Evolutionary conservation across 1,140 invertebrate genomes (phyloP).

Genomic region (Neodiprion pinetum): DNA sequence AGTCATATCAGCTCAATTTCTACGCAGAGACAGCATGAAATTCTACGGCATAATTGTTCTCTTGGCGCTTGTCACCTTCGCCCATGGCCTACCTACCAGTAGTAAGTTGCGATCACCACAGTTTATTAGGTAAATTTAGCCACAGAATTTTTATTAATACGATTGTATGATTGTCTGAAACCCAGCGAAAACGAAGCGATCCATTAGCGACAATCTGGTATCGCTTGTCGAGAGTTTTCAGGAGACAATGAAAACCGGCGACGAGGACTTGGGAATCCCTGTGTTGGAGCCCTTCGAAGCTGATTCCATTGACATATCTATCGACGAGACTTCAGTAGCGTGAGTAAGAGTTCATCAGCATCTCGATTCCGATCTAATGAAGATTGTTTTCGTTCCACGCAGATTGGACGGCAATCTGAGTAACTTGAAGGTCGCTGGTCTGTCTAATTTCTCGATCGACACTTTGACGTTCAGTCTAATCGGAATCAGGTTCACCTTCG

Average conservation of each 20-base stretch:
- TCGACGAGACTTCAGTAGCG: constrained; percentile 12
- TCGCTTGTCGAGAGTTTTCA: constrained; percentile 24
- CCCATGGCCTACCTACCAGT: neutral
- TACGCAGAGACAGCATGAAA: neutral
- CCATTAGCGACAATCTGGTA: constrained; percentile 17
- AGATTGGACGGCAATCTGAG: constrained; percentile 19
- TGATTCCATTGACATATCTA: neutral
- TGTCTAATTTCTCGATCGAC: constrained; percentile 22
- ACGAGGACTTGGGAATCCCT: constrained; percentile 20
- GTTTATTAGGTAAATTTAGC: too few relatives aligned
- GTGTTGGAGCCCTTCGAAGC: constrained; percentile 22
- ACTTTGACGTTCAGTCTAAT: neutral
- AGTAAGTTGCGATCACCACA: too few relatives aligned
- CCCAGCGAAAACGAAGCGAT: neutral
- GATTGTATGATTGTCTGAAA: too few relatives aligned
- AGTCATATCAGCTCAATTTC: neutral
- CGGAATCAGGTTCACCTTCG: neutral
- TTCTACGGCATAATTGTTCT: neutral
- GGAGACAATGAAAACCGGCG: constrained; percentile 10
- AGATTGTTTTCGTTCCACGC: neutral
- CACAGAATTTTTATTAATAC: too few relatives aligned
- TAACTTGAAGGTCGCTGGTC: neutral
- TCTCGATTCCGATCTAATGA: neutral
- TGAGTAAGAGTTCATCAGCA: constrained; percentile 16
- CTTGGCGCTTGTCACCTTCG: neutral